A percentile compares a stretch with the other conserved stretches of the same genome.
Evolutionary conservation across 2,888 invertebrate genomes (phyloP).

Genomic region (Dugesia japonica): DNA sequence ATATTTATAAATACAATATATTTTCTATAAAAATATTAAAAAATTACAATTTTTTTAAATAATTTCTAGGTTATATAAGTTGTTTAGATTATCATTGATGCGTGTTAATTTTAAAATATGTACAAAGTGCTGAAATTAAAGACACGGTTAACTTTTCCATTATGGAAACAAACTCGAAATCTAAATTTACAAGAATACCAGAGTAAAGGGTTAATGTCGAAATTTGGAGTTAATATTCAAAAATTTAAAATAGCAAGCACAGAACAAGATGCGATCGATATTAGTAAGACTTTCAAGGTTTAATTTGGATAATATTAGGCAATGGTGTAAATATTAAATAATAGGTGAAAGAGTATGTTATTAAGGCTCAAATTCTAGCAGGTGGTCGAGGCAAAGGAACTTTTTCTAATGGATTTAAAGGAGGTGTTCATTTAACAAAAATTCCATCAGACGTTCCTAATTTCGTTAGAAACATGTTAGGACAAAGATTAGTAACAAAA

Average conservation of each 20-base stretch:
- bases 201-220: conserved; percentile 73
- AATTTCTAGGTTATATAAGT: too few relatives aligned
- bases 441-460: conserved; percentile 42
- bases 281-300: conserved; percentile 38
- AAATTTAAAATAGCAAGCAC: conserved; percentile 72
- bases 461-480: conserved; percentile 71
- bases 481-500: conserved; percentile 78
- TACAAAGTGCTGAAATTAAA: too few relatives aligned
- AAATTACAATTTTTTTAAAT: too few relatives aligned
- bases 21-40: too few relatives aligned
- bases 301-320: too few relatives aligned
- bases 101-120: too few relatives aligned
- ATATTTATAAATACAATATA: too few relatives aligned
- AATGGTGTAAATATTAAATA: too few relatives aligned
- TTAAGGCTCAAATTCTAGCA: conserved; percentile 93
- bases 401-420: conserved; percentile 82
- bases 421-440: conserved; percentile 86
- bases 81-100: too few relatives aligned
- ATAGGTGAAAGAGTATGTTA: conserved; percentile 65
- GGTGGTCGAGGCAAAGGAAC: conserved; percentile 92
- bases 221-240: conserved; percentile 57
- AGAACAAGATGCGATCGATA: conserved; percentile 42
- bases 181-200: conserved; percentile 89
- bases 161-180: conserved; percentile 51
- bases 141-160: neutral